Conservation (phyloP, 64 coral and sea anemone species). For the Pocillopora verrucosa region DNA sequence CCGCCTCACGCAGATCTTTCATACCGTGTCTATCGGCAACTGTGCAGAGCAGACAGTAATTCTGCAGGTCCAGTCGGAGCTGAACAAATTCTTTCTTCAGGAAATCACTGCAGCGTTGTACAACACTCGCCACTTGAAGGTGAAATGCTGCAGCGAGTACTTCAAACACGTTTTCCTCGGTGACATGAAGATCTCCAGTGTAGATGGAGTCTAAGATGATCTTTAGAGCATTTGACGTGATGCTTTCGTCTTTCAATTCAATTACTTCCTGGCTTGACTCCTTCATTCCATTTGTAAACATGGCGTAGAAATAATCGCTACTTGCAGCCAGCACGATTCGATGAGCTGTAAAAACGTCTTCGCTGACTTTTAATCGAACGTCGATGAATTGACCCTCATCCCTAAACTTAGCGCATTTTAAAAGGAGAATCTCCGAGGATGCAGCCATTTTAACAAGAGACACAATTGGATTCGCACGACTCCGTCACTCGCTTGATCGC, state of each 20-base stretch:
- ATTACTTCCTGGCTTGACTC: neutral
- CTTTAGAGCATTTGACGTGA: conserved; percentile 4
- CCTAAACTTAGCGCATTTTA: neutral
- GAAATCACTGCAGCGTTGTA: conserved; percentile 9
- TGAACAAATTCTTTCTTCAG: neutral
- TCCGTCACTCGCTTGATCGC: no score
- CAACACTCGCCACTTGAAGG: conserved; percentile 38
- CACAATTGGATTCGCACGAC: no score
- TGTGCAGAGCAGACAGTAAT: neutral
- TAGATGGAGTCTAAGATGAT: conserved; percentile 33
- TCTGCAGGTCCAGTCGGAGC: neutral
- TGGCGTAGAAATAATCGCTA: neutral
- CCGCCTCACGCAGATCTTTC: neutral
- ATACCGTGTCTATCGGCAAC: neutral
- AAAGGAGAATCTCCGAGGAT: neutral
- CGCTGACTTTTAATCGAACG: neutral
- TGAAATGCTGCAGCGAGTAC: neutral
- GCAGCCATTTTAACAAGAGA: neutral
- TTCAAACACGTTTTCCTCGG: conserved; percentile 2
- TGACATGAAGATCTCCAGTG: neutral
- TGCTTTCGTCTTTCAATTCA: conserved; percentile 27
- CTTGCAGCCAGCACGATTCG: no score
- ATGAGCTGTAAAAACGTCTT: no score
- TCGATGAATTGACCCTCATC: neutral
- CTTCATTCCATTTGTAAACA: neutral